Evolutionary conservation across 92 coral and sea anemone genomes (phyloP).

Genomic region (Desmophyllum pertusum): DNA sequence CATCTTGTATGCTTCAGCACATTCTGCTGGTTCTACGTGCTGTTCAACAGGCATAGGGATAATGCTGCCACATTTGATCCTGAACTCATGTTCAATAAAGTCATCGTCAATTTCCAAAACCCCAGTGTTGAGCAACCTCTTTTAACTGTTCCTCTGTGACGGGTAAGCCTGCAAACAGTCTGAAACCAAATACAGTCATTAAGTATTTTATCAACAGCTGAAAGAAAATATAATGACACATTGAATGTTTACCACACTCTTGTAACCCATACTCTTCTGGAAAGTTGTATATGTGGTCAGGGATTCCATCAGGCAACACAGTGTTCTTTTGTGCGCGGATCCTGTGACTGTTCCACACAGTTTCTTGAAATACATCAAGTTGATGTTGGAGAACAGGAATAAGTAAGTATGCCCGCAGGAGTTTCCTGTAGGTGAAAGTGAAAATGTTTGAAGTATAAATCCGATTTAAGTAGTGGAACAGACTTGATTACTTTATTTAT

Average conservation of each 20-base stretch:
- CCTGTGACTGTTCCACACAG: slow-evolving; percentile 36
- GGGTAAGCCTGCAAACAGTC: slow-evolving; percentile 19
- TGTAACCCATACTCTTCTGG: slow-evolving; percentile 17
- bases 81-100: slow-evolving; percentile 30
- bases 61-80: slow-evolving; percentile 39
- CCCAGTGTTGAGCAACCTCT: slow-evolving; percentile 37
- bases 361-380: slow-evolving; percentile 15
- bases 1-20: slow-evolving; percentile 37
- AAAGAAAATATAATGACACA: too few relatives aligned
- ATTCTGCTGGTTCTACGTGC: slow-evolving; percentile 39
- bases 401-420: slow-evolving; percentile 1
- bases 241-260: slow-evolving; percentile 47
- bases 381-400: not conserved
- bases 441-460: not conserved
- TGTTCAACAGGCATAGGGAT: slow-evolving; percentile 33
- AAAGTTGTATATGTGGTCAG: slow-evolving; percentile 31
- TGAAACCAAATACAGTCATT: too few relatives aligned
- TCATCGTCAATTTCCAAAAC: slow-evolving; percentile 35
- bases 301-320: slow-evolving; percentile 19
- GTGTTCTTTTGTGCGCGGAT: slow-evolving; percentile 33
- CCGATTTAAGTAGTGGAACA: slow-evolving; percentile 5
- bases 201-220: too few relatives aligned
- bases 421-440: slow-evolving; percentile 5
- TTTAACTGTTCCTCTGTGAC: slow-evolving; percentile 48
- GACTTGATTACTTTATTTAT: too few relatives aligned